Conservation (phyloP, 2,113 vertebrate genomes). For the Camarhynchus parvulus region DNA sequence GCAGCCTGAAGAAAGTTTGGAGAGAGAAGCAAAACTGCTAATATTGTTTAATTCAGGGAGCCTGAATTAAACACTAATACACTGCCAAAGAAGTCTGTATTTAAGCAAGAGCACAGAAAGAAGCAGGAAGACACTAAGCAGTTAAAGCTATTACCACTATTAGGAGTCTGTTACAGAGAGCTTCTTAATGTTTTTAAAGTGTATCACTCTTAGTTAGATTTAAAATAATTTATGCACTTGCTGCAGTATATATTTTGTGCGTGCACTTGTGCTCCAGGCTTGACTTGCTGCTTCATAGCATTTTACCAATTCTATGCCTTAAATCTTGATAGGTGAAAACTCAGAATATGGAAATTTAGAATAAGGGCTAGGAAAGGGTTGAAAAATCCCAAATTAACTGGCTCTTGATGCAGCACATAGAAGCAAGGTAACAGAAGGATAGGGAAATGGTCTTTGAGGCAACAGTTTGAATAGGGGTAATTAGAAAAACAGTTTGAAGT, state of each 20-base stretch:
- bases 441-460: not conserved
- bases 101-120: not conserved
- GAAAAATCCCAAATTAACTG: not conserved
- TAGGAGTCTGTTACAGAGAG: not conserved
- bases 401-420: not conserved
- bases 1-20: not conserved
- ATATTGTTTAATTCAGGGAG: not conserved
- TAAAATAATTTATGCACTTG: not conserved
- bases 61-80: too few relatives aligned
- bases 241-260: not conserved
- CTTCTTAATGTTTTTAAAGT: not conserved
- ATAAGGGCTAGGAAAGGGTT: not conserved
- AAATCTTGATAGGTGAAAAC: not conserved
- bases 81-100: not conserved
- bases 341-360: not conserved
- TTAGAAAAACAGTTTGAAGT: not conserved
- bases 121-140: not conserved
- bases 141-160: not conserved
- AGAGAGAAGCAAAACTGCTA: not conserved
- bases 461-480: not conserved
- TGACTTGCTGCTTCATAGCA: not conserved
- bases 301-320: not conserved
- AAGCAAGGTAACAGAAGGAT: not conserved
- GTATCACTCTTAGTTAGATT: not conserved
- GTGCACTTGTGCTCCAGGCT: not conserved